Evolutionary conservation across 2,113 vertebrate species (phyloP).

Genomic region (Platichthys stellatus): DNA sequence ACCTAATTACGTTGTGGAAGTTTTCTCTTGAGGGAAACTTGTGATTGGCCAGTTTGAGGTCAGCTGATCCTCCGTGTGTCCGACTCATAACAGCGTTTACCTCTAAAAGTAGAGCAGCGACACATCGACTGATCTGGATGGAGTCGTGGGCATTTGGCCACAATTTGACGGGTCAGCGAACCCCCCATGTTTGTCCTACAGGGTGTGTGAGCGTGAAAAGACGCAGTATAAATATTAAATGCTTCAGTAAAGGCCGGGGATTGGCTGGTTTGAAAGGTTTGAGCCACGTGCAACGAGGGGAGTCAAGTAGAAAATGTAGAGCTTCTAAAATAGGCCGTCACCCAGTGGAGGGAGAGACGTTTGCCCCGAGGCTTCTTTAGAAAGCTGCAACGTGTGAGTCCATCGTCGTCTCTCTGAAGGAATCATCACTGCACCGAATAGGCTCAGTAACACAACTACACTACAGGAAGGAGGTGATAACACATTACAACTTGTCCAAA

Average conservation of each 20-base stretch:
- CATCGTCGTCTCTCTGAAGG: not conserved
- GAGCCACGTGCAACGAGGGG: not conserved
- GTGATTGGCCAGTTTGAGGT: not conserved
- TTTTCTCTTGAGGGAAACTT: not conserved
- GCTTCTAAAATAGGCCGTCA: conserved; percentile 20
- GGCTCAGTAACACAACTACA: not conserved
- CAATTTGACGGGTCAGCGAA: not conserved
- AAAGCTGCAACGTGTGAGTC: not conserved
- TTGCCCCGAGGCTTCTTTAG: not conserved
- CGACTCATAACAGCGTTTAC: not conserved
- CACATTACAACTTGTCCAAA: too few relatives aligned
- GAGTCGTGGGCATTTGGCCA: not conserved
- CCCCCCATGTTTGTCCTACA: not conserved
- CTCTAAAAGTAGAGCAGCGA: conserved; percentile 10
- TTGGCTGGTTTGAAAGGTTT: conserved; percentile 5
- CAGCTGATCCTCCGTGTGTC: not conserved
- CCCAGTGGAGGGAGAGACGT: not conserved
- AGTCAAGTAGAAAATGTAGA: conserved; percentile 39
- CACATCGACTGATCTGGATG: conserved; percentile 19
- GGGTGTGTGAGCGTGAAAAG: not conserved
- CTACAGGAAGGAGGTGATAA: not conserved
- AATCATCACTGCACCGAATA: not conserved
- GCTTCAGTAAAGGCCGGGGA: not conserved
- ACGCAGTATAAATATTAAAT: not conserved
- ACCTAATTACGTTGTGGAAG: not conserved